These are phyloP conservation scores for Micronycteris hirsuta DNA, from an alignment of 2,113 vertebrate species.

Conservation along the genomic window DNA sequence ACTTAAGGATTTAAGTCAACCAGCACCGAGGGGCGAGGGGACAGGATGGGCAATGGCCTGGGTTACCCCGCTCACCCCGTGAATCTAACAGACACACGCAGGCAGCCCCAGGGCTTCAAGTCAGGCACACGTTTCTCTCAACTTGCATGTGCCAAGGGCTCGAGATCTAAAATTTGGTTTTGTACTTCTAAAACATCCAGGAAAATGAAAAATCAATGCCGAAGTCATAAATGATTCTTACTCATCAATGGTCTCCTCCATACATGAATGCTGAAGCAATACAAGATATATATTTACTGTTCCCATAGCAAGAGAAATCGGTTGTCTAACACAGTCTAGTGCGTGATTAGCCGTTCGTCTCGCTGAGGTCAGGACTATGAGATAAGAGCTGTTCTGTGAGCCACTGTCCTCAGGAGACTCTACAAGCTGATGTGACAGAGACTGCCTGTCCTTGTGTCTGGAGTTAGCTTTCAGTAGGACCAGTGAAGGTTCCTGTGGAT, in stretches of 20 bases:
- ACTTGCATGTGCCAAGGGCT: background rate
- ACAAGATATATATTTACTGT: background rate
- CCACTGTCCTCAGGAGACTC: background rate
- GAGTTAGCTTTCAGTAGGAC: background rate
- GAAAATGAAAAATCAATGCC: background rate
- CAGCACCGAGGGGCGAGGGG: background rate
- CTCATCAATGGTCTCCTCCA: background rate
- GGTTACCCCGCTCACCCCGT: background rate
- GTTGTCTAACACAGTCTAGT: background rate
- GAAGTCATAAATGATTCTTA: background rate
- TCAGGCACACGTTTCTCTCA: background rate
- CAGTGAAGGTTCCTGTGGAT: background rate
- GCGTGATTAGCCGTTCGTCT: background rate
- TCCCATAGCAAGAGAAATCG: background rate
- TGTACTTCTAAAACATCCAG: background rate
- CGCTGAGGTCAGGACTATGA: background rate
- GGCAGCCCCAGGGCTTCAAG: background rate
- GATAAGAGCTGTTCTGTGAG: background rate
- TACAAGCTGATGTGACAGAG: background rate
- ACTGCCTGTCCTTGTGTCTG: background rate
- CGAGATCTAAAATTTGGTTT: background rate
- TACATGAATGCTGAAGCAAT: constrained; percentile 15
- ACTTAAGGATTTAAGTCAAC: background rate
- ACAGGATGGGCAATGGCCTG: rapidly evolving
- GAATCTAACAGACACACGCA: background rate